These are phyloP conservation scores for Epinephelus fuscoguttatus DNA, from an alignment of 2,113 vertebrate genomes.

Conservation along the genomic window DNA sequence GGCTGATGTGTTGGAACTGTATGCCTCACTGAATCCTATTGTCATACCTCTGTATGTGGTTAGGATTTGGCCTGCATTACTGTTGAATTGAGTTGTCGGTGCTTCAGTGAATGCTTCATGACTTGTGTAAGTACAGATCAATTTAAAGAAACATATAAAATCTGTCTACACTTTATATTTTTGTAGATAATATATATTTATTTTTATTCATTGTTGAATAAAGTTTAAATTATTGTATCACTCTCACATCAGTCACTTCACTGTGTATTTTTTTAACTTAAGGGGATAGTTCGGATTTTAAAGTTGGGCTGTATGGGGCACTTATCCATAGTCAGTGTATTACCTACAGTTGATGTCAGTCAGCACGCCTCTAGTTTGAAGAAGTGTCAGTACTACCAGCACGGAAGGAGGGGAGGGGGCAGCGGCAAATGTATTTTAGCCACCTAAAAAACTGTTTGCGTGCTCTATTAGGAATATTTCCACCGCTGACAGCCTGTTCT, in stretches of 20 bases:
- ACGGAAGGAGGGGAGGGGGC: too few relatives aligned
- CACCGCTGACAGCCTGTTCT: too few relatives aligned
- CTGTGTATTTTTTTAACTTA: slow-evolving; percentile 15
- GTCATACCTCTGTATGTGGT: slow-evolving; percentile 45
- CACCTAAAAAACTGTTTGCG: too few relatives aligned
- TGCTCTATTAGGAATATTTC: too few relatives aligned
- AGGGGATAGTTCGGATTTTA: too few relatives aligned
- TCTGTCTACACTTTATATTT: slow-evolving; percentile 84
- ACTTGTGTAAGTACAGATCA: slow-evolving; percentile 48
- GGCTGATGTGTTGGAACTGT: slow-evolving; percentile 33
- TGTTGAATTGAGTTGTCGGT: slow-evolving; percentile 52
- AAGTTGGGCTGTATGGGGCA: too few relatives aligned
- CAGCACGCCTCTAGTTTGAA: too few relatives aligned
- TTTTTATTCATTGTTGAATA: slow-evolving; percentile 87
- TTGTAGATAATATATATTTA: slow-evolving; percentile 85
- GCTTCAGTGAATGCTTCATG: slow-evolving; percentile 59
- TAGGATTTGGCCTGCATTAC: slow-evolving; percentile 45
- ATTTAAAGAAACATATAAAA: slow-evolving; percentile 63
- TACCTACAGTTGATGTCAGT: too few relatives aligned
- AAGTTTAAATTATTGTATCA: slow-evolving; percentile 77
- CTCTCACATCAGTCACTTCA: slow-evolving; percentile 52
- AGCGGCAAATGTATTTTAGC: too few relatives aligned
- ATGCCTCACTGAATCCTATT: slow-evolving; percentile 33
- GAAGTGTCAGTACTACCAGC: too few relatives aligned
- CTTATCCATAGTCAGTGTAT: too few relatives aligned